Base-by-base conservation (phyloP, 2,113 vertebrate species). In the Oenanthe melanoleuca region DNA sequence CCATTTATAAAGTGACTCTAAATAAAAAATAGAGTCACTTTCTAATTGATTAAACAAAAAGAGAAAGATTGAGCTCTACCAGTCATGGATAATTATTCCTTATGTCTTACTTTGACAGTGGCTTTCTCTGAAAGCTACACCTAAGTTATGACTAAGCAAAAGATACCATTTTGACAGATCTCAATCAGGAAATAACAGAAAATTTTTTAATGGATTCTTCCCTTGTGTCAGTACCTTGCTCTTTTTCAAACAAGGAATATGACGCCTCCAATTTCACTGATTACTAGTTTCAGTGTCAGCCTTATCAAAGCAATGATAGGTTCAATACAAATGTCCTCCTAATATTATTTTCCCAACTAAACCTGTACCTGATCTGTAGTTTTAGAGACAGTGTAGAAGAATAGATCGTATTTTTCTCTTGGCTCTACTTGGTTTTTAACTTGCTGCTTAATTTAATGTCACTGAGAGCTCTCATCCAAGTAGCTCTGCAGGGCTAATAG, bases 341-440 rank as follows among this genome's bases (percentile, higher is more conserved):
- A 94, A 97, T 95, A 94, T 90, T 97, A 96, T 98, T 98, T 98
- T 95, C 95, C 95, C 96, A 96, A 94, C 94, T 97, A 96, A 97
- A 96, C 83, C 93, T 96, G 83, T 79, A 82, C 44, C 86, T 97
- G 94, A 96, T 95, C 93, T 95, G 57, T 55, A 88, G 84, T 93
- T 94, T 94, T 88, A 23, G 84, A 97, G 80, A 95, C 79, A 80
- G 56, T 21, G 12, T 69, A 81, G 96, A 96, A 95, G 82, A 97
- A 72, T 12, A 86, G 72, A 93, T 95, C 55, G 52, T 96, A 75
- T 97, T 96, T 96, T 93, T 80, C 88, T 95, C 44, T 81, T 86
- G 84, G 56, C 49, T 97, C 80, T 97, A 88, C 88, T 70, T 96
- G 71, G 13, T 93, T 95, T 90, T 92, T 88, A 87, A 65, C 81